Evolutionary conservation across 2,113 vertebrate genomes (phyloP), one percentile per base, ranked within the genome.

Genomic region (Speoplatyrhinus poulsoni): DNA sequence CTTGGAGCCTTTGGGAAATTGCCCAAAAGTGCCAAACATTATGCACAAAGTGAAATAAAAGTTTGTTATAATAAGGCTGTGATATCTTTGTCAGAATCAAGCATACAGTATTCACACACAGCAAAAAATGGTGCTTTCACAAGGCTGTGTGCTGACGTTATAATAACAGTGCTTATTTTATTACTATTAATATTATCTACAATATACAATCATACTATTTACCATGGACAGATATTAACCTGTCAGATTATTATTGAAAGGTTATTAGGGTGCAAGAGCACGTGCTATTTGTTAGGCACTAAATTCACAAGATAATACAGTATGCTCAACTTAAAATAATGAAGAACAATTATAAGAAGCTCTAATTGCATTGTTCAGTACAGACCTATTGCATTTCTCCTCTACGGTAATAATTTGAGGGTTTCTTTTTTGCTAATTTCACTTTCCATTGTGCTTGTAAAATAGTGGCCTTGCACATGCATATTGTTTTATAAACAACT

Each of bases 21-120:
- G 72, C 59, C 47, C 73, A 57, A 11, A n/a, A 55, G 60, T 80
- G 74, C 56, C 5, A 80, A 67, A 65, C 69, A 68, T 57, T 67
- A 10, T 50, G 65, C 56, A 79, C 46, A 65, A 60, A 46, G 17
- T 65, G 13, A 75, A 83, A 82, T 73, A 81, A 88, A 77, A 17
- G 4, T 68, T 72, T 63, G 56, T 36, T 64, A 70, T 4, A 69
- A 77, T 4, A 33, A n/a, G 77, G 32, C 33, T 11, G 26, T 26
- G 13, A 67, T 16, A 63, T 61, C 6, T 73, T 67, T 46, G 16
- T 12, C 12, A 32, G 26, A 9, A 60, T 12, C 33, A 13, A 58
- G 11, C n/a, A 54, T 48, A 47, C 46, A 62, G 9, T 46, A 16
- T 50, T 9, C 12, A 33, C 15, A n/a, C 7, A n/a, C 12, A 63